Evolutionary conservation across 2,113 vertebrate species (phyloP).

Genomic region (Heterotis niloticus): DNA sequence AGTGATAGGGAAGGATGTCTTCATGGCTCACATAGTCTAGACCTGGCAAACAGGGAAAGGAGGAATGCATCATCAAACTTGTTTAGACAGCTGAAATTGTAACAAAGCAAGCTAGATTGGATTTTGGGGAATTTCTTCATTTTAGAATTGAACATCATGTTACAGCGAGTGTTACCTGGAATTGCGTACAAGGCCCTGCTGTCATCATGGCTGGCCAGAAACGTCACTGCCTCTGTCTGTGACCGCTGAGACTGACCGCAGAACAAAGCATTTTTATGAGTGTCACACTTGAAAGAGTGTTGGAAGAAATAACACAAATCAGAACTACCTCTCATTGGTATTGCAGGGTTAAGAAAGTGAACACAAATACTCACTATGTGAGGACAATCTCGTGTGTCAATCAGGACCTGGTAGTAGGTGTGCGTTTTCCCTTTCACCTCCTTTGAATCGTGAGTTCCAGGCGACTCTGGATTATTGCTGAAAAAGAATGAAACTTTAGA

Average conservation of each 20-base stretch:
- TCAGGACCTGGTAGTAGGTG: constrained; percentile 94
- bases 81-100: too few species aligned
- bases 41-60: constrained; percentile 56
- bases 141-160: too few species aligned
- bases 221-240: constrained; percentile 95
- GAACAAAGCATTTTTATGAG: constrained; percentile 10
- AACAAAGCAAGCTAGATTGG: too few species aligned
- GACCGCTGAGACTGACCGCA: constrained; percentile 86
- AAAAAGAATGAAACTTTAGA: neutral
- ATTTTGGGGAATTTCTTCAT: too few species aligned
- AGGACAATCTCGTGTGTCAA: constrained; percentile 82
- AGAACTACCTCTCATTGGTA: too few species aligned
- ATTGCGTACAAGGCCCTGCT: constrained; percentile 96
- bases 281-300: too few species aligned
- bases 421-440: constrained; percentile 90
- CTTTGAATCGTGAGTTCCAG: constrained; percentile 73
- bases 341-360: too few species aligned
- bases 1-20: constrained; percentile 93
- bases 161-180: constrained; percentile 68
- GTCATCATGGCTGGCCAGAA: constrained; percentile 94
- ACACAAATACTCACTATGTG: constrained; percentile 79
- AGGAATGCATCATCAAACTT: too few species aligned
- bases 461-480: constrained; percentile 64
- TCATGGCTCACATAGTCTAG: constrained; percentile 97
- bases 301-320: too few species aligned